Conservation (phyloP, 2,113 vertebrate species). For the Ptychochromis oligacanthus region DNA sequence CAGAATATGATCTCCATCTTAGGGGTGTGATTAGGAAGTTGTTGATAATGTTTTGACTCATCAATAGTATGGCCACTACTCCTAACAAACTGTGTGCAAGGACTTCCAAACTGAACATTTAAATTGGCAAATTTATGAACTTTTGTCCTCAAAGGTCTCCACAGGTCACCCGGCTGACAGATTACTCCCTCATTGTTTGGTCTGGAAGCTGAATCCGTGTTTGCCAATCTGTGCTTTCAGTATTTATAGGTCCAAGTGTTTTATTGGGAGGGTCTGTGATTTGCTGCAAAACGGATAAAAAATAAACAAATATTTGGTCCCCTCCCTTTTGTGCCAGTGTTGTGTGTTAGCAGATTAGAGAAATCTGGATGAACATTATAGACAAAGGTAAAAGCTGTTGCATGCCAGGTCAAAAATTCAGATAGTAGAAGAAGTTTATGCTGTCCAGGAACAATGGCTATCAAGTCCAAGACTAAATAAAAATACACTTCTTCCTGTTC, state of each 20-base stretch:
- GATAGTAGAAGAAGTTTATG: background rate
- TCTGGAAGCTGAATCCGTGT: too few species aligned
- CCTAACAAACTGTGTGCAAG: background rate
- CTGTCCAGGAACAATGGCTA: too few species aligned
- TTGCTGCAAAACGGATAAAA: background rate
- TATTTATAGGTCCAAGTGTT: background rate
- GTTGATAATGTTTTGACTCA: background rate
- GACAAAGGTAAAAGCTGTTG: background rate
- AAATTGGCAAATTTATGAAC: background rate
- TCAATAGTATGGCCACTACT: background rate
- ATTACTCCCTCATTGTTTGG: too few species aligned
- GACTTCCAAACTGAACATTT: background rate
- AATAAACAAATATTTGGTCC: background rate
- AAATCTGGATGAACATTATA: background rate
- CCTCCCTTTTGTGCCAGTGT: background rate
- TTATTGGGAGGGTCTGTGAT: background rate
- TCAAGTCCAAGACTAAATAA: background rate
- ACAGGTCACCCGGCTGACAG: background rate
- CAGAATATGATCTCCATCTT: background rate
- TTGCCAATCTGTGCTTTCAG: background rate
- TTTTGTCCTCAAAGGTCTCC: background rate
- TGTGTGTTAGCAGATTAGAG: fast-evolving
- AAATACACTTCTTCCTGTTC: background rate
- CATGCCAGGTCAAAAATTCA: fast-evolving
- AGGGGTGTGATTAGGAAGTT: background rate